phyloP scores from a whole-genome alignment of 2,113 vertebrate species.

The Gobiocypris rarus region DNA sequence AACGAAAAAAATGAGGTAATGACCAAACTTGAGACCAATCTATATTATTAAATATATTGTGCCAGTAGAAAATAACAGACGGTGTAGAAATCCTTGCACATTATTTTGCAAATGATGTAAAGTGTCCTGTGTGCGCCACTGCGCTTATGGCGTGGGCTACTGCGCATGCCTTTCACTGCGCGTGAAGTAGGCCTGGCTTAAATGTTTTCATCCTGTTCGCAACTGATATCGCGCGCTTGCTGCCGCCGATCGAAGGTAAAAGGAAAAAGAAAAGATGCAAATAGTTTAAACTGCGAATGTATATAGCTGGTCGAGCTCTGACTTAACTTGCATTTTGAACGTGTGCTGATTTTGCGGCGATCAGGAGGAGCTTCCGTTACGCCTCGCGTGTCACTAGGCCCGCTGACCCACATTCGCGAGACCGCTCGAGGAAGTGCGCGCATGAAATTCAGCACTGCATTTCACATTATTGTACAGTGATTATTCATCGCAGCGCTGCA shows the following conservation, averaged over 20 bases:
- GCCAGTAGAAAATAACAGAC: no score
- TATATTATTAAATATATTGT: no score
- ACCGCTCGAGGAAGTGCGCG: slow-evolving; percentile 54
- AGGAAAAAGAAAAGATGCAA: background rate
- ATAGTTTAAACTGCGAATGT: background rate
- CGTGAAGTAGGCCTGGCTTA: background rate
- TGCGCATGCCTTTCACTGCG: slow-evolving; percentile 24
- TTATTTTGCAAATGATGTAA: background rate
- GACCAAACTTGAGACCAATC: no score
- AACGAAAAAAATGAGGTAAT: no score
- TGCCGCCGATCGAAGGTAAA: background rate
- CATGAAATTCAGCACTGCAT: background rate
- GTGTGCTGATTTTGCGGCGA: slow-evolving; percentile 63
- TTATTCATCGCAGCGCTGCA: background rate
- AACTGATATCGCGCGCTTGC: background rate
- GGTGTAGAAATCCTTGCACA: background rate
- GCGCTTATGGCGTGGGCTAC: background rate
- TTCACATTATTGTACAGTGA: slow-evolving; percentile 12
- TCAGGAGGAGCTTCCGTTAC: slow-evolving; percentile 71
- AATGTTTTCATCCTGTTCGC: slow-evolving; percentile 18
- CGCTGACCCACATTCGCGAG: slow-evolving; percentile 77
- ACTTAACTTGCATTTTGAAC: slow-evolving; percentile 62
- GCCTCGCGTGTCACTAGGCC: slow-evolving; percentile 74
- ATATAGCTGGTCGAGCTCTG: slow-evolving; percentile 43
- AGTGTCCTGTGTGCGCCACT: background rate